These are phyloP conservation scores for Perdita meconis DNA, from an alignment of 2,888 invertebrate species.

Conservation along the genomic window DNA sequence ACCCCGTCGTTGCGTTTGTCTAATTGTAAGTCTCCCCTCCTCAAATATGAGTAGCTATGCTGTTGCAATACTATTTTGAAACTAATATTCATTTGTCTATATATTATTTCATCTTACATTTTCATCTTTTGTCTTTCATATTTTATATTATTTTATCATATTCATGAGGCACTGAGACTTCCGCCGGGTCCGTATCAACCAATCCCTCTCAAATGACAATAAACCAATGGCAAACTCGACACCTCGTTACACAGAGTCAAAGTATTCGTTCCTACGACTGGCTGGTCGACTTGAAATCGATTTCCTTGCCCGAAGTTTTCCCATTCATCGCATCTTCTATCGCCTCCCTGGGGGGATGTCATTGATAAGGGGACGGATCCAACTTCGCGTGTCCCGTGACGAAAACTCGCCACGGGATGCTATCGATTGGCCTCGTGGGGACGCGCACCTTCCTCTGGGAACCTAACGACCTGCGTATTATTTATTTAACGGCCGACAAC, in stretches of 20 bases:
- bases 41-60: too few relatives aligned
- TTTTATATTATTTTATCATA: neutral
- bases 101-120: too few relatives aligned
- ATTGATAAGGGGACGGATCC: conserved; percentile 33
- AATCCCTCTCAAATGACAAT: conserved; percentile 15
- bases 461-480: conserved; percentile 63
- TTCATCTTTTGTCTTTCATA: too few relatives aligned
- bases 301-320: conserved; percentile 35
- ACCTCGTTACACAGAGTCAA: conserved; percentile 10
- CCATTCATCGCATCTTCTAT: conserved; percentile 22
- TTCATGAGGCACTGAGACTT: neutral
- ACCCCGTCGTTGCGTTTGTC: too few relatives aligned
- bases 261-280: conserved; percentile 10
- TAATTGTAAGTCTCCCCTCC: too few relatives aligned
- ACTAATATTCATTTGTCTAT: too few relatives aligned
- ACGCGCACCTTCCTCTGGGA: conserved; percentile 40
- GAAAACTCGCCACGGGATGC: conserved; percentile 45
- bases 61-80: too few relatives aligned
- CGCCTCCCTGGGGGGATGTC: conserved; percentile 20
- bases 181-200: neutral
- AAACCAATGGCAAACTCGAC: conserved; percentile 35
- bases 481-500: conserved; percentile 67
- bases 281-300: conserved; percentile 16
- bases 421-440: conserved; percentile 62
- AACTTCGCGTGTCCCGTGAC: conserved; percentile 48